Evolutionary conservation across 2,113 vertebrate species (phyloP).

Genomic region (Ivindomyrus marchei): DNA sequence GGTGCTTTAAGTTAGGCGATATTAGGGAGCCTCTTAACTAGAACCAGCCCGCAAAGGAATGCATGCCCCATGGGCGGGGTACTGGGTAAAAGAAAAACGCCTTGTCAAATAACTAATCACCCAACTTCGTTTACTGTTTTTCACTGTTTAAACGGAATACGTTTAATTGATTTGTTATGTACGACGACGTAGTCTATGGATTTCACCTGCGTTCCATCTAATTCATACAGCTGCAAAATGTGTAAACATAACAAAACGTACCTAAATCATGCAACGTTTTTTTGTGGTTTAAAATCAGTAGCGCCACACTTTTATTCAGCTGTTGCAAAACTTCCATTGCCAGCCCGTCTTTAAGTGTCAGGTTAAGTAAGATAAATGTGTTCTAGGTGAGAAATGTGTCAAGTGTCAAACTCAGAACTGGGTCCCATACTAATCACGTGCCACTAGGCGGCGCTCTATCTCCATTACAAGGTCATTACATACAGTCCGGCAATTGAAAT

Average conservation of each 20-base stretch:
- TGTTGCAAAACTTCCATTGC: not conserved
- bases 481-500: not conserved
- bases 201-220: not conserved
- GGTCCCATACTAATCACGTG: not conserved
- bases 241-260: not conserved
- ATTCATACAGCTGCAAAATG: not conserved
- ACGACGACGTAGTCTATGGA: not conserved
- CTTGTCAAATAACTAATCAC: slow-evolving; percentile 19
- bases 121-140: slow-evolving; percentile 21
- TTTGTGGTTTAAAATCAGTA: slow-evolving; percentile 6
- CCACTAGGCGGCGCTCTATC: not conserved
- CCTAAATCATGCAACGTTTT: not conserved
- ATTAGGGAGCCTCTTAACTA: slow-evolving; percentile 34
- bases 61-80: slow-evolving; percentile 35
- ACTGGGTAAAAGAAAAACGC: slow-evolving; percentile 35
- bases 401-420: not conserved
- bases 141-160: not conserved
- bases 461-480: not conserved
- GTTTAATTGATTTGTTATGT: not conserved
- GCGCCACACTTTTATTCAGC: not conserved
- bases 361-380: not conserved
- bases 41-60: slow-evolving; percentile 35
- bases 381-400: not conserved
- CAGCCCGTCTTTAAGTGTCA: not conserved
- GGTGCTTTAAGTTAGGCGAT: not conserved